Base-by-base conservation (phyloP, 1,140 invertebrate genomes). In the Branchinecta lynchi region DNA sequence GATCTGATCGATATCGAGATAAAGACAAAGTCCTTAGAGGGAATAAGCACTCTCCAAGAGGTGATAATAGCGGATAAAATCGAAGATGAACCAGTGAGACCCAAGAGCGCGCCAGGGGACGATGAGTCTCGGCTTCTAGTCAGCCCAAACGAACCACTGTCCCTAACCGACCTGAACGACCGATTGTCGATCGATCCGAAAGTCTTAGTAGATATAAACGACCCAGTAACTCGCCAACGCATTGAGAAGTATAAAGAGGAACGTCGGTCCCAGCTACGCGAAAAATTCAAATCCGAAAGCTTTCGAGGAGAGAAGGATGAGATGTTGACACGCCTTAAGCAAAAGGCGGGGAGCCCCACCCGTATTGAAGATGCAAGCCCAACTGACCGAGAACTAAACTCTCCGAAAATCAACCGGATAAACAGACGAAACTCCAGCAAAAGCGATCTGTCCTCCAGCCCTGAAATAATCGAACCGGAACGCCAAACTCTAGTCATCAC, bases 191-290 rank as follows among this genome's bases (percentile, higher is more conserved):
- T 60, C 51, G 51, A 60, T 20, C 12, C 51, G 51, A 60, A 60
- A 60, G 51, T 60, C 51, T 6, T 60, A 0, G 73, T 83, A 0
- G 81, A 83, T 68, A 74, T 83, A 44, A 82, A 81, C 44, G 82
- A 83, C 74, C 82, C 82, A 2, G 75, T 77, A 5, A 80, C 88
- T 71, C 78, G 88, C 43, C 88, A 90, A 75, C 78, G 90, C 65
- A 93, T 93, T 72, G 90, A 93, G 77, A 88, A 89, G 75, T 93
- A 93, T 76, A 95, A 95, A 80, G 90, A 93, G 76, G 91, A 93
- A 76, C 80, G 92, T n/a, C 81, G 92, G 69, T 87, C 86, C 68
- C 89, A 90, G 75, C 77, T 94, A 21, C 83, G 90, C 44, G 89
- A 93, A 75, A 93, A 92, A 77, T 90, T 90, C 75, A 86, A 88